Percentiles rank a stretch among this genome's conserved stretches.
phyloP scores from a whole-genome alignment of 2,797 vertebrate genomes.

The Lindbergichthys nudifrons region DNA sequence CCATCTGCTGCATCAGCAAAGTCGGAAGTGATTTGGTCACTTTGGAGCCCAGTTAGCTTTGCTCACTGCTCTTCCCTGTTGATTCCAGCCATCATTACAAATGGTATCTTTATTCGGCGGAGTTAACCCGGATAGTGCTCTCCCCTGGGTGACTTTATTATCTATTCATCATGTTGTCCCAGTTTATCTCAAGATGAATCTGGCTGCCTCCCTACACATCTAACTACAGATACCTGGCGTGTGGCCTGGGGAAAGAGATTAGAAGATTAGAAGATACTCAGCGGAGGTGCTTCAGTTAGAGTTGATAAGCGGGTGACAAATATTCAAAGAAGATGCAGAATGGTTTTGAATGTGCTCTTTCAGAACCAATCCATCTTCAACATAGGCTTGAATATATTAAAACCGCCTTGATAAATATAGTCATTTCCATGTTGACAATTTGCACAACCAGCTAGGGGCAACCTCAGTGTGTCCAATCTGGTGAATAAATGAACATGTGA shows the following conservation, averaged over 20 bases:
- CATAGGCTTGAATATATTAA: conserved; percentile 36
- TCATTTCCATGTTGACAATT: conserved; percentile 47
- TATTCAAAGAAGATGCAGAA: conserved; percentile 47
- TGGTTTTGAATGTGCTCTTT: conserved; percentile 22
- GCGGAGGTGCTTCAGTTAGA: conserved; percentile 44
- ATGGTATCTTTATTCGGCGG: conserved; percentile 76
- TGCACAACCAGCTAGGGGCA: conserved; percentile 50
- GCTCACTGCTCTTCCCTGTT: conserved; percentile 63
- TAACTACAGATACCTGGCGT: conserved; percentile 73
- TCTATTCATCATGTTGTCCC: conserved; percentile 88
- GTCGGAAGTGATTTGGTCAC: conserved; percentile 79
- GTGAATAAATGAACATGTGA: conserved; percentile 66
- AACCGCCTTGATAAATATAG: conserved; percentile 22
- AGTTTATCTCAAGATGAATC: conserved; percentile 83
- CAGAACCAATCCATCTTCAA: conserved; percentile 32
- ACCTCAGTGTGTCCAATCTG: conserved; percentile 47
- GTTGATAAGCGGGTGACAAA: conserved; percentile 55
- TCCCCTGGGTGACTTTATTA: conserved; percentile 80
- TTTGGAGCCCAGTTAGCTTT: conserved; percentile 75
- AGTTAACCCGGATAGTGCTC: conserved; percentile 82
- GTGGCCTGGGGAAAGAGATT: conserved; percentile 70
- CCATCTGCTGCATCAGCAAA: conserved; percentile 82
- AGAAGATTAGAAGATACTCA: conserved; percentile 64
- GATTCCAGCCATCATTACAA: conserved; percentile 77
- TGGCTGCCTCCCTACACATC: conserved; percentile 70